Evolutionary conservation across 2,888 invertebrate genomes (phyloP).

Genomic region (Tricholauxania praeusta): DNA sequence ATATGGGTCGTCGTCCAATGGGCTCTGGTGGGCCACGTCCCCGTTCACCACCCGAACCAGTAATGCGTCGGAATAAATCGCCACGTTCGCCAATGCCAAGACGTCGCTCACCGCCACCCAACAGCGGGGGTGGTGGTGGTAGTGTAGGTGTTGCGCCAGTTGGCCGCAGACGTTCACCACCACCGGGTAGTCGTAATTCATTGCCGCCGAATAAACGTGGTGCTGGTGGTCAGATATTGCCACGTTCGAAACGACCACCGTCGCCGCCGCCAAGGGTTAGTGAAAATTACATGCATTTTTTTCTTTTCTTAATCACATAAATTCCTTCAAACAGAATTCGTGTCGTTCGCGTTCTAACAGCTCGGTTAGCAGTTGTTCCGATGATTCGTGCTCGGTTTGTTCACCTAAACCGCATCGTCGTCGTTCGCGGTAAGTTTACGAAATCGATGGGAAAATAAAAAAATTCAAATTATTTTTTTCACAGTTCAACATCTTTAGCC

Average conservation of each 20-base stretch:
- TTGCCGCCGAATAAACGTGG: constrained; percentile 59
- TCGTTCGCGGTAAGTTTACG: constrained; percentile 63
- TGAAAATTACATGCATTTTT: constrained; percentile 17
- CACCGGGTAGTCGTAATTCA: constrained; percentile 49
- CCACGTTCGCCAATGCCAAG: constrained; percentile 63
- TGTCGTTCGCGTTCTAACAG: constrained; percentile 80
- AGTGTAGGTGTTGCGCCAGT: constrained; percentile 42
- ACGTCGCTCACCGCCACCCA: constrained; percentile 52
- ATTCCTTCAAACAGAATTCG: constrained; percentile 52
- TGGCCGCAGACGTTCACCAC: constrained; percentile 61
- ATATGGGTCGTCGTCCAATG: constrained; percentile 57
- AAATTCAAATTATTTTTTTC: constrained; percentile 58
- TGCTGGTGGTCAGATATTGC: constrained; percentile 58
- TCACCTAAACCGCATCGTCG: constrained; percentile 72
- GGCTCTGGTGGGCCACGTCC: constrained; percentile 56
- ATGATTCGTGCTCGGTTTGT: constrained; percentile 87
- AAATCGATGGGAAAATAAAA: background rate
- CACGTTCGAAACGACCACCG: constrained; percentile 67
- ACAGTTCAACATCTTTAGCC: constrained; percentile 73
- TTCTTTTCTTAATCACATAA: constrained; percentile 4
- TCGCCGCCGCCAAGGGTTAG: constrained; percentile 68
- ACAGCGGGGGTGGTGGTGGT: constrained; percentile 50
- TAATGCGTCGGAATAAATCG: constrained; percentile 61
- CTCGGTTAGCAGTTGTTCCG: constrained; percentile 84
- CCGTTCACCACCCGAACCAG: constrained; percentile 65